These are phyloP conservation scores for Lagocephalus sceleratus DNA, from an alignment of 2,797 vertebrate genomes.

Conservation along the genomic window DNA sequence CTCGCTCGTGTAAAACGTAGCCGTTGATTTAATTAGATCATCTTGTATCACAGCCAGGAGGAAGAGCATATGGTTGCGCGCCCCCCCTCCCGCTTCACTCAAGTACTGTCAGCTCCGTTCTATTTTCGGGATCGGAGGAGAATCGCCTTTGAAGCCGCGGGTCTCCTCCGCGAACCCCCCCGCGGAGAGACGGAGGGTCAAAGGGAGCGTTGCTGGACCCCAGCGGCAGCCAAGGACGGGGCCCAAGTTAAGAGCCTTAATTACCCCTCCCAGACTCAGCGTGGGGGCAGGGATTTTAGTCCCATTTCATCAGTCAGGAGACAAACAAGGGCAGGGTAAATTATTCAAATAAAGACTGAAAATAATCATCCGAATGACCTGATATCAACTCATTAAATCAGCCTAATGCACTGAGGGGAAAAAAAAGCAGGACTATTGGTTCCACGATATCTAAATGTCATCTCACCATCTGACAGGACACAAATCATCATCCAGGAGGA, in stretches of 20 bases:
- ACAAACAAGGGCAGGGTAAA: conserved; percentile 44
- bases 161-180: conserved; percentile 42
- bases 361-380: neutral
- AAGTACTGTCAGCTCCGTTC: conserved; percentile 52
- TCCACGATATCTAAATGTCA: too few relatives aligned
- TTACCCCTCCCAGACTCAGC: conserved; percentile 38
- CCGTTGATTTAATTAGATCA: conserved; percentile 67
- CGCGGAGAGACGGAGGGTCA: conserved; percentile 53
- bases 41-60: conserved; percentile 61
- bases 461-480: too few relatives aligned
- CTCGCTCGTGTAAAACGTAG: conserved; percentile 57
- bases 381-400: too few relatives aligned
- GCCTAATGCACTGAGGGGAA: too few relatives aligned
- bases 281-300: conserved; percentile 4
- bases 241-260: conserved; percentile 45
- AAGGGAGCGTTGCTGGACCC: conserved; percentile 39
- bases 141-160: conserved; percentile 52
- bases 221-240: conserved; percentile 56
- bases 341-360: conserved; percentile 13
- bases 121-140: conserved; percentile 57
- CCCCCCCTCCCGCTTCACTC: conserved; percentile 24
- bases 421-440: too few relatives aligned
- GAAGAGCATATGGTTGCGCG: conserved; percentile 68
- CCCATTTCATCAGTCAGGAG: conserved; percentile 39
- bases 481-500: too few relatives aligned